phyloP scores from a whole-genome alignment of 2,113 vertebrate species.

The Capricornis sumatraensis region DNA sequence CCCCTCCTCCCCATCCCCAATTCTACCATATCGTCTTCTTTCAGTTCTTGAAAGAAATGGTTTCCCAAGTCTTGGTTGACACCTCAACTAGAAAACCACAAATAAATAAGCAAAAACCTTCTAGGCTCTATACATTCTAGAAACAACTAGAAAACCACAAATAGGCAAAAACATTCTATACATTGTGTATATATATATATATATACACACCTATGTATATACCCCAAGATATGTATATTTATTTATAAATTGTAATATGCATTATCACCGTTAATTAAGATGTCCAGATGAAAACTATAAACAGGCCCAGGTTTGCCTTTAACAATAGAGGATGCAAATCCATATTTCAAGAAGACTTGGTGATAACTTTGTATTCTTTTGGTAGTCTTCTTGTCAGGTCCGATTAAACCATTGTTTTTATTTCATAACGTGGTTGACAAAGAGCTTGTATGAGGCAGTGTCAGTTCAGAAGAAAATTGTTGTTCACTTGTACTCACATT shows the following conservation, averaged over 20 bases:
- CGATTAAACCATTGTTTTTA: neutral
- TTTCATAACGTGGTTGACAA: neutral
- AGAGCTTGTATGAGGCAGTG: neutral
- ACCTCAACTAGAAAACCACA: neutral
- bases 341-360: neutral
- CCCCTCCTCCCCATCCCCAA: neutral
- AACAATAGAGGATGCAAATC: neutral
- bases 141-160: neutral
- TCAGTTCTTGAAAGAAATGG: neutral
- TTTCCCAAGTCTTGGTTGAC: neutral
- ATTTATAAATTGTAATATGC: neutral
- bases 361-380: neutral
- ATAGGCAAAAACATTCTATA: neutral
- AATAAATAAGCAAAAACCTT: neutral
- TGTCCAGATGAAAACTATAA: neutral
- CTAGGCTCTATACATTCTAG: neutral
- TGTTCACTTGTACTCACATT: neutral
- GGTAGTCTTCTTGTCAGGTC: neutral
- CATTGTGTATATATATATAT: neutral
- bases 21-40: neutral
- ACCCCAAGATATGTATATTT: neutral
- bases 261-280: neutral
- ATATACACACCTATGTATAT: neutral
- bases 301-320: neutral
- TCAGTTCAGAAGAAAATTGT: neutral